Conservation (phyloP, 2,113 vertebrate species). For the Ptyas mucosa region DNA sequence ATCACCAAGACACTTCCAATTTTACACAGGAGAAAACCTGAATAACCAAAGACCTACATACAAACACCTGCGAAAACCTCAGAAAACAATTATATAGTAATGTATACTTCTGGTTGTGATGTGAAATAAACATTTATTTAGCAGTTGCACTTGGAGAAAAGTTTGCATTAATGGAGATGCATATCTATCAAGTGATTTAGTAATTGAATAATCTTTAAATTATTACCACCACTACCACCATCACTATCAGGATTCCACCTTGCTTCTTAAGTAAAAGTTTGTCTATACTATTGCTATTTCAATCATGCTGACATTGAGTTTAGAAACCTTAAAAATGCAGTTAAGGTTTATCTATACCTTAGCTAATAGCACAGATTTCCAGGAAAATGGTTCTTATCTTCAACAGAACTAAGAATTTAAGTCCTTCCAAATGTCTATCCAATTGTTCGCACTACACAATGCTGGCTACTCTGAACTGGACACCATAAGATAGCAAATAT, state of each 20-base stretch:
- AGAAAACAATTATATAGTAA: background rate
- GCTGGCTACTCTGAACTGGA: too few species aligned
- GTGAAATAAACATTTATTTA: background rate
- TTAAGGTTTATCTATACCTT: background rate
- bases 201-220: background rate
- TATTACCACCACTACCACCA: background rate
- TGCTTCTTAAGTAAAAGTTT: background rate
- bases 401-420: too few species aligned
- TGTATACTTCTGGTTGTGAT: conserved; percentile 10
- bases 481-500: too few species aligned
- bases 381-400: too few species aligned
- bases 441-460: too few species aligned
- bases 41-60: too few species aligned
- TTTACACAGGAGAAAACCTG: too few species aligned
- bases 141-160: background rate
- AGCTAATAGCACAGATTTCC: background rate
- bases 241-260: background rate
- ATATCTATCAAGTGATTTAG: background rate
- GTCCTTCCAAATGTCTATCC: too few species aligned
- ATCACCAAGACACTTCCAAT: too few species aligned
- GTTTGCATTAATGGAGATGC: accelerated
- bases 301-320: background rate
- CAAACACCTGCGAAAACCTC: too few species aligned
- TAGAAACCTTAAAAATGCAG: background rate
- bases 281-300: background rate